A percentile compares a stretch with the other conserved stretches of the same genome.
phyloP scores from a whole-genome alignment of 2,888 invertebrate genomes.

The Caenorhabditis parvicauda region DNA sequence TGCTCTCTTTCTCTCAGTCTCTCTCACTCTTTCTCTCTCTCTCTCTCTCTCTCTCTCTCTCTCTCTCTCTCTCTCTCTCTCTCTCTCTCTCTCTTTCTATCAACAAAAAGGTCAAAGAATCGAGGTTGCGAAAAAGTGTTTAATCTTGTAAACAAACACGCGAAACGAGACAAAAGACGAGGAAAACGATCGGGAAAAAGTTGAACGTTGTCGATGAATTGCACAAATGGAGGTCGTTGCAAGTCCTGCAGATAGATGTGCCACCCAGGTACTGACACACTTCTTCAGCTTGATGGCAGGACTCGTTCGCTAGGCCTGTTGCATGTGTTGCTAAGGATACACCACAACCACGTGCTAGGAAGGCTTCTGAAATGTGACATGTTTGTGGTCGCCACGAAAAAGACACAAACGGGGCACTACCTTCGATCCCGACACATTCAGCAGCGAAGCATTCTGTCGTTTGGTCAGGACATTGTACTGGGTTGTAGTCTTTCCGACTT shows the following conservation, averaged over 20 bases:
- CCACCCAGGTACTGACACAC: conserved; percentile 46
- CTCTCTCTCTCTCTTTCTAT: no score
- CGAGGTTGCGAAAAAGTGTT: no score
- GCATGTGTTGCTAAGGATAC: conserved; percentile 30
- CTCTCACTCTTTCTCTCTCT: no score
- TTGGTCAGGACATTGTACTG: conserved; percentile 32
- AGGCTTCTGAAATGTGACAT: conserved; percentile 33
- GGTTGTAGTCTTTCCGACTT: conserved; percentile 23
- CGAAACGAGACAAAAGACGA: conserved; percentile 4
- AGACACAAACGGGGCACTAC: conserved; percentile 8
- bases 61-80: no score
- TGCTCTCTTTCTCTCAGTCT: no score
- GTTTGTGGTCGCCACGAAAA: not conserved
- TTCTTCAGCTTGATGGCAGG: conserved; percentile 43
- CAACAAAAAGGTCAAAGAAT: no score
- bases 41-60: no score
- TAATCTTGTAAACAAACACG: not conserved
- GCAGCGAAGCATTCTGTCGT: conserved; percentile 46
- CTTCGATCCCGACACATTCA: conserved; percentile 31
- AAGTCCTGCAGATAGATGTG: conserved; percentile 28
- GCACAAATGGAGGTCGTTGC: conserved; percentile 46
- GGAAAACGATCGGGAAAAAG: conserved; percentile 2
- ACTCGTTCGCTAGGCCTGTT: conserved; percentile 46
- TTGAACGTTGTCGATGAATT: no score
- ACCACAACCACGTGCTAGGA: conserved; percentile 47